Conservation (phyloP, 1,140 invertebrate genomes). For the Apis dorsata region DNA sequence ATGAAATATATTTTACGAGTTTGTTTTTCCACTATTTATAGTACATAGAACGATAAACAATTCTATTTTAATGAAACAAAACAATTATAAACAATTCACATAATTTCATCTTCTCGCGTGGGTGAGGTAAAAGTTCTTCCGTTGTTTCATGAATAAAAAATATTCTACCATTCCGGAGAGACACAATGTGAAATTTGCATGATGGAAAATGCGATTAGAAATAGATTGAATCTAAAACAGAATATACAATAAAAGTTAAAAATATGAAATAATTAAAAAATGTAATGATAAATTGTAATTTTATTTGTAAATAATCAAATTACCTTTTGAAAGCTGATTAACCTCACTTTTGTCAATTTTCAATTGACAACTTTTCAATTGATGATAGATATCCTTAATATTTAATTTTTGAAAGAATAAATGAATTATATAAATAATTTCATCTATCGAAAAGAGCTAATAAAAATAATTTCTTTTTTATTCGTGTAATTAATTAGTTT, state of each 20-base stretch:
- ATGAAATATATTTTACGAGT: neutral
- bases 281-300: neutral
- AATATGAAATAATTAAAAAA: neutral
- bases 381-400: no score
- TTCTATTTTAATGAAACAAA: neutral
- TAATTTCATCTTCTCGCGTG: conserved; percentile 28
- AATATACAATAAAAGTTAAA: neutral
- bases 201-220: conserved; percentile 5
- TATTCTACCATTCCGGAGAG: neutral
- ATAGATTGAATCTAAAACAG: neutral
- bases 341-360: no score
- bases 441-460: no score
- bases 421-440: no score
- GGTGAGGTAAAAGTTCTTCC: conserved; percentile 38
- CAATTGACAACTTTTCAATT: no score
- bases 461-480: no score
- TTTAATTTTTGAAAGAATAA: no score
- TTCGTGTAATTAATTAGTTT: no score
- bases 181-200: conserved; percentile 31
- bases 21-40: neutral
- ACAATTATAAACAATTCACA: neutral
- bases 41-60: neutral
- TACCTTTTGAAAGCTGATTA: no score
- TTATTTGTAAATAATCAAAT: no score
- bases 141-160: conserved; percentile 4